Evolutionary conservation across 1,140 invertebrate genomes (phyloP).

Genomic region (Drosophila pseudoananassae): DNA sequence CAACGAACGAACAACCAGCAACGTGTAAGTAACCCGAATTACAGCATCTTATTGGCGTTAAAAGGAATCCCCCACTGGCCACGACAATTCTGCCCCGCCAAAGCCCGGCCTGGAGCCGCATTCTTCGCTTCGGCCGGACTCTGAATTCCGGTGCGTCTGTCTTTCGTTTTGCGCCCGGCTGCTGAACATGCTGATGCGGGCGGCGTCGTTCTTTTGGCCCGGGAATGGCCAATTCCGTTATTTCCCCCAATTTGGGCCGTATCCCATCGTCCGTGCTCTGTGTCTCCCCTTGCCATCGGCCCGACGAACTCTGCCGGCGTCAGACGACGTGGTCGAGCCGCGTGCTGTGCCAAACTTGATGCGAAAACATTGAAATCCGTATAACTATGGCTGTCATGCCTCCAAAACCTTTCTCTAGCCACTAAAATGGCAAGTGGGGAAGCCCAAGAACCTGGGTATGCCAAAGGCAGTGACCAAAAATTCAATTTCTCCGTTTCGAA

Average conservation of each 20-base stretch:
- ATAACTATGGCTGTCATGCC: background rate
- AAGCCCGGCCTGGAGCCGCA: background rate
- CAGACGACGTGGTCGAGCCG: conserved; percentile 3
- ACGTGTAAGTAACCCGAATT: conserved; percentile 1
- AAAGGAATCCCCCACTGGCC: background rate
- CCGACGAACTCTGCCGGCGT: background rate
- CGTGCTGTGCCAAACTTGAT: background rate
- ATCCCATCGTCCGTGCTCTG: too few species aligned
- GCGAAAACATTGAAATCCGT: background rate
- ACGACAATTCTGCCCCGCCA: background rate
- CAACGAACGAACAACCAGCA: background rate
- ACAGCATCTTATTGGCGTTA: background rate
- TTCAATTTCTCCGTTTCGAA: background rate
- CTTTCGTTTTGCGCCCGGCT: background rate
- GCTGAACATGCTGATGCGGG: background rate
- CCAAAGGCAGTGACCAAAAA: background rate
- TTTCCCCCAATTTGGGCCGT: background rate
- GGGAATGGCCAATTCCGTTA: background rate
- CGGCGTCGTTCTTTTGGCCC: background rate
- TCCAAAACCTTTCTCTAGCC: background rate
- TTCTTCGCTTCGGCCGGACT: background rate
- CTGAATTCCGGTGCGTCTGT: background rate
- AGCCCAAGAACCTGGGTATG: background rate
- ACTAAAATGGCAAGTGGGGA: background rate
- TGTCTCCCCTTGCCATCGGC: background rate